Percentiles rank a stretch among this genome's conserved stretches.
phyloP scores from a whole-genome alignment of 2,797 vertebrate genomes.

The Nannoperca australis region DNA sequence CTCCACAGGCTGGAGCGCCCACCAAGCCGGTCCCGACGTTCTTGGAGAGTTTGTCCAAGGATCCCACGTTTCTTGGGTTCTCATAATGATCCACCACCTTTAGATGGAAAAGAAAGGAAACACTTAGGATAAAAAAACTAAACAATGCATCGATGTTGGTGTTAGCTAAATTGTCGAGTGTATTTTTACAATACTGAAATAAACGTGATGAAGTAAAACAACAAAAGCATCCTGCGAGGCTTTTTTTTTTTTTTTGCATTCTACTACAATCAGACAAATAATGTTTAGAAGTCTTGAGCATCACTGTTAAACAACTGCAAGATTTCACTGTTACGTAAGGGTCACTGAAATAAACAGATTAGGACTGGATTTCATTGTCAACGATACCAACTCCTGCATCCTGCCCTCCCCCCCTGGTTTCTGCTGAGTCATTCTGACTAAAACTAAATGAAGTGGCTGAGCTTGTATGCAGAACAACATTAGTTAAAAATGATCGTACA shows the following conservation, averaged over 20 bases:
- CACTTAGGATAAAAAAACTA: not conserved
- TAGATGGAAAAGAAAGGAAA: slow-evolving; percentile 9
- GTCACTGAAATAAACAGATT: slow-evolving; percentile 60
- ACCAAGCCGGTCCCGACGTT: slow-evolving; percentile 98
- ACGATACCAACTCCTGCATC: slow-evolving; percentile 24
- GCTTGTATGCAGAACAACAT: not conserved
- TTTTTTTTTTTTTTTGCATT: slow-evolving; percentile 2
- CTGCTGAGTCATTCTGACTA: slow-evolving; percentile 77
- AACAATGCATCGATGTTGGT: not conserved
- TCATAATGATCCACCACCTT: slow-evolving; percentile 99
- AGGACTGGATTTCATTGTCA: slow-evolving; percentile 58
- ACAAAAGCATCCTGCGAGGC: not conserved
- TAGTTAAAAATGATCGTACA: not conserved
- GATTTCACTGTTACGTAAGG: slow-evolving; percentile 43
- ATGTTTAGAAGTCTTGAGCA: not conserved
- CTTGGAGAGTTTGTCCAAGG: slow-evolving; percentile 91
- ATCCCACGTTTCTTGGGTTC: slow-evolving; percentile 96
- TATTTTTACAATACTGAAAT: not conserved
- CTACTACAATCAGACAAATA: not conserved
- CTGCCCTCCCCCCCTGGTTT: slow-evolving; percentile 25
- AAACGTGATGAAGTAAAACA: not conserved
- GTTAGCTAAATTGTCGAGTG: not conserved
- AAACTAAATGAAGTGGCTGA: not conserved
- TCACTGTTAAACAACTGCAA: slow-evolving; percentile 36
- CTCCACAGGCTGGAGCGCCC: slow-evolving; percentile 96